These are phyloP conservation scores for Palythoa caribaeorum DNA, from an alignment of 92 coral and sea anemone species.

Conservation along the genomic window DNA sequence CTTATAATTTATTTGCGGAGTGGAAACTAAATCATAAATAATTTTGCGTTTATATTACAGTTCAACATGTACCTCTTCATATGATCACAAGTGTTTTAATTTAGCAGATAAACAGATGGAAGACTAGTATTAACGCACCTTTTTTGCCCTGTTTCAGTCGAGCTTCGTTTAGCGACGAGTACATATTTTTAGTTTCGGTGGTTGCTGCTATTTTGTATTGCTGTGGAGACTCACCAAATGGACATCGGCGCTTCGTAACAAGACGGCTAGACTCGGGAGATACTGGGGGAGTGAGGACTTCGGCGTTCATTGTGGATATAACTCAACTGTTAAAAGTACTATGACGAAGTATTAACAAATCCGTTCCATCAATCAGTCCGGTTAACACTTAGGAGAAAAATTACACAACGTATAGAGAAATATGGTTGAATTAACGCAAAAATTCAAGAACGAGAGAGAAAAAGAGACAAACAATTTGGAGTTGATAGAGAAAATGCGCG, in stretches of 20 bases:
- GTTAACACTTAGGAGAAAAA: background rate
- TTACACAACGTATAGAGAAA: background rate
- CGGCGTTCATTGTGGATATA: conserved; percentile 53
- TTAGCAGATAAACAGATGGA: too few relatives aligned
- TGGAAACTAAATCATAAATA: too few relatives aligned
- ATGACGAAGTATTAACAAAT: background rate
- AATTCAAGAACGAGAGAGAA: background rate
- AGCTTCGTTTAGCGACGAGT: conserved; percentile 17
- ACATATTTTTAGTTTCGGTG: background rate
- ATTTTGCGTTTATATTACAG: too few relatives aligned
- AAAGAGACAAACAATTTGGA: background rate
- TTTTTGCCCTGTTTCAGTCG: background rate
- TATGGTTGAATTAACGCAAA: background rate
- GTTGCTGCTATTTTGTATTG: conserved; percentile 68
- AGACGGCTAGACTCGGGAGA: conserved; percentile 86
- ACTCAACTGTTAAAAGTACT: background rate
- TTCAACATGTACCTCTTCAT: too few relatives aligned
- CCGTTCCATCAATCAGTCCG: background rate
- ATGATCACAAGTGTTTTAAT: too few relatives aligned
- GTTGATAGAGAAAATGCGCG: conserved; percentile 18
- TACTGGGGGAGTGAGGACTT: conserved; percentile 67
- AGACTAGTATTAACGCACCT: background rate
- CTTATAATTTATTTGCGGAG: too few relatives aligned
- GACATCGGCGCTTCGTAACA: conserved; percentile 88
- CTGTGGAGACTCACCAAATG: conserved; percentile 89